phyloP scores from a whole-genome alignment of 1,140 invertebrate species.

The Atopsyche davidsoni region DNA sequence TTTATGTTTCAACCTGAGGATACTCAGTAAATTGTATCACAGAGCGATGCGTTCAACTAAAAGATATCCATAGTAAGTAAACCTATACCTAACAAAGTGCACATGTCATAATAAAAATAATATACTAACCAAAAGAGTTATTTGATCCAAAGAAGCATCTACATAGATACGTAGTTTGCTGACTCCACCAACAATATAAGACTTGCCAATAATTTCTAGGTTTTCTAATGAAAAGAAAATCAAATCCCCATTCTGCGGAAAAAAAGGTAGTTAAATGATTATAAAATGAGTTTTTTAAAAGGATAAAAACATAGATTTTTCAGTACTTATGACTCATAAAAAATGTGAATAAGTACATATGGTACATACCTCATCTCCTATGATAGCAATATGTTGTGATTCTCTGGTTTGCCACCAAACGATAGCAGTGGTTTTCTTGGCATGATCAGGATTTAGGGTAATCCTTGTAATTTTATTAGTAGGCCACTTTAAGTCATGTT shows the following conservation, averaged over 20 bases:
- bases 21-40: no score
- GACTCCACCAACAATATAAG: conserved; percentile 26
- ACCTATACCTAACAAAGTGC: not conserved
- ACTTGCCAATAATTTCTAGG: conserved; percentile 21
- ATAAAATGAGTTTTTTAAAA: not conserved
- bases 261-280: not conserved
- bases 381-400: conserved; percentile 18
- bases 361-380: conserved; percentile 23
- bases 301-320: not conserved
- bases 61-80: not conserved
- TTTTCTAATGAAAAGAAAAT: conserved; percentile 23
- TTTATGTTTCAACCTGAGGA: no score
- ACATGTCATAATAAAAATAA: conserved; percentile 1
- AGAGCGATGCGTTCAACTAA: no score
- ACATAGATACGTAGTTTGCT: conserved; percentile 20
- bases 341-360: not conserved
- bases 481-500: conserved; percentile 17
- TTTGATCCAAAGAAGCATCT: conserved; percentile 20
- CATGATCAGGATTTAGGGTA: conserved; percentile 13
- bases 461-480: conserved; percentile 9
- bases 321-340: not conserved
- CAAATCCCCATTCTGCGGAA: conserved; percentile 20
- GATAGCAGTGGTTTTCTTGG: conserved; percentile 10
- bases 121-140: conserved; percentile 21
- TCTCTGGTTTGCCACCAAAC: conserved; percentile 27